Evolutionary conservation across 2,888 invertebrate species (phyloP).

Genomic region (Cyaniris semiargus): DNA sequence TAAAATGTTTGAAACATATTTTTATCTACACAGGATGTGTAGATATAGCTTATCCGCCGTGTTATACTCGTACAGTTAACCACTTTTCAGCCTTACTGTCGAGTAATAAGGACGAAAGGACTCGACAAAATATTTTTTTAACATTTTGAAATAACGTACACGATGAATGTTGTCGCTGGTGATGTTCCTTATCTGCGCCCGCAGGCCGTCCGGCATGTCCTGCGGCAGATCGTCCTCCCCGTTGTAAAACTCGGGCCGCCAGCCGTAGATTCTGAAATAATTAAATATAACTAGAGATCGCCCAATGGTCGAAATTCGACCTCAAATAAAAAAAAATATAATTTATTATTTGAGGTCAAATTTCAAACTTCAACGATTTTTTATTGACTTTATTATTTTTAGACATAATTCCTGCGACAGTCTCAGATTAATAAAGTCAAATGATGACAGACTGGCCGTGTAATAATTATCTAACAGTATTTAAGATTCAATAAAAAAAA

Average conservation of each 20-base stretch:
- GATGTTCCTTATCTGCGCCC: constrained; percentile 80
- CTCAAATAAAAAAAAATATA: too few relatives aligned
- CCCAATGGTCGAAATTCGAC: too few relatives aligned
- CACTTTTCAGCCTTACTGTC: not conserved
- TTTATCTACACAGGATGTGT: not conserved
- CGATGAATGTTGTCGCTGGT: constrained; percentile 59
- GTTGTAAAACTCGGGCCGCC: constrained; percentile 91
- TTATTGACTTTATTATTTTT: too few relatives aligned
- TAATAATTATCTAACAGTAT: too few relatives aligned
- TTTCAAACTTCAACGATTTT: too few relatives aligned
- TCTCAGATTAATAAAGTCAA: too few relatives aligned
- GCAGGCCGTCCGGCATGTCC: constrained; percentile 86
- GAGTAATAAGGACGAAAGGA: not conserved
- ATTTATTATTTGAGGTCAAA: too few relatives aligned
- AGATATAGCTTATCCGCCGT: not conserved
- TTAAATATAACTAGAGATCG: constrained; percentile 23
- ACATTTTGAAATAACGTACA: constrained; percentile 49
- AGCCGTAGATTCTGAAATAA: constrained; percentile 87
- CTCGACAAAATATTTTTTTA: not conserved
- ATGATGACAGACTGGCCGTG: too few relatives aligned
- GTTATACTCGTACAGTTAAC: not conserved
- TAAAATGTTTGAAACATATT: too few relatives aligned
- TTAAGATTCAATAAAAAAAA: too few relatives aligned
- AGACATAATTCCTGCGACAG: too few relatives aligned
- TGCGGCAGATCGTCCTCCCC: constrained; percentile 84